Percentiles rank a stretch among this genome's conserved stretches.
These are phyloP conservation scores for Drosophila trapezifrons DNA, from an alignment of 1,140 invertebrate genomes.

Conservation along the genomic window DNA sequence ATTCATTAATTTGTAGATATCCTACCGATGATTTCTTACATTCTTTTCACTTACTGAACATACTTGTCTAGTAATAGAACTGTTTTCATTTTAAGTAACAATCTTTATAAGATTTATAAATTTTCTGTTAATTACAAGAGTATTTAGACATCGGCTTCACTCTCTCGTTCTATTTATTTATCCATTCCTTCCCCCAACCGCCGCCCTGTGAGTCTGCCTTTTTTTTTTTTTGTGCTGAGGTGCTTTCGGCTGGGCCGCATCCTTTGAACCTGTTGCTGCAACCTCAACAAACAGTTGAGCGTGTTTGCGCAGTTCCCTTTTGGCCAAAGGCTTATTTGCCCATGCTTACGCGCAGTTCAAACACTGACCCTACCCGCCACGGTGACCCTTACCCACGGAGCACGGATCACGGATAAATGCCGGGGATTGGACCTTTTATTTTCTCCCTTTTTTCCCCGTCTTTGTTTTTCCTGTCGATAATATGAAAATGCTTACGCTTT, in stretches of 20 bases:
- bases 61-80: no score
- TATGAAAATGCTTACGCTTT: conserved; percentile 62
- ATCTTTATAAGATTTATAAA: not conserved
- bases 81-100: no score
- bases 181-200: not conserved
- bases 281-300: conserved; percentile 73
- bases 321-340: conserved; percentile 77
- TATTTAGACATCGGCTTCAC: not conserved
- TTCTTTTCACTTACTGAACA: no score
- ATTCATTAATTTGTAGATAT: no score
- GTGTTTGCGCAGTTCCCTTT: conserved; percentile 70
- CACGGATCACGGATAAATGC: conserved; percentile 56
- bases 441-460: conserved; percentile 30
- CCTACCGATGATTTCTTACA: no score
- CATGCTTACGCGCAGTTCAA: conserved; percentile 63
- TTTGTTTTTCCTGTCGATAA: conserved; percentile 60
- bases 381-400: conserved; percentile 55
- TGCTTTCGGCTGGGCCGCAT: conserved; percentile 48
- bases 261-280: conserved; percentile 78
- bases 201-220: conserved; percentile 33
- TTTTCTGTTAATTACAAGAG: not conserved
- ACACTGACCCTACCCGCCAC: conserved; percentile 65
- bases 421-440: conserved; percentile 64
- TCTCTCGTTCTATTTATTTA: conserved; percentile 1
- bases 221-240: conserved; percentile 16